Evolutionary conservation across 2,113 vertebrate genomes (phyloP), one percentile per base, ranked within the genome.

Genomic region (Arenaria interpres): DNA sequence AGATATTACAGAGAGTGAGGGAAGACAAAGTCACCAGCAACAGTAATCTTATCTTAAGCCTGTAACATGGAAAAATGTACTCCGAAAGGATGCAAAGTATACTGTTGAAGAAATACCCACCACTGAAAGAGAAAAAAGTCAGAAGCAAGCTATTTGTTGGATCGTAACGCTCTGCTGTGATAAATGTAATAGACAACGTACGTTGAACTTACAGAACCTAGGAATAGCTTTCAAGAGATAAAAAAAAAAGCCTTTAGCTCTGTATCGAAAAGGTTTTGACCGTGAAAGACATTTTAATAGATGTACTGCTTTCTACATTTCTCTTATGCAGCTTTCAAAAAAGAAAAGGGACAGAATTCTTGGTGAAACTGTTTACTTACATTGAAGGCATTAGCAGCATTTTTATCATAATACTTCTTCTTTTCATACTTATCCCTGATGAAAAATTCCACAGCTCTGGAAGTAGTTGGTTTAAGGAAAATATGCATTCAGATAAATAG

Each of bases 401-500:
- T 99, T 98, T 99, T 99, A 97, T 99, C 98, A 1, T 99, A 99
- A 96, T 99, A 99, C 96, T 99, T 99, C 98, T 99, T 99, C 98
- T 99, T 99, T 97, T 99, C 99, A 4, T 99, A 99, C 96, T 99
- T 99, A 98, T 99, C 99, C 97, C 99, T 98, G 98, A 99, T 99
- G 98, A 99, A 99, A 98, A 99, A 99, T 94, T 99, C 99, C 98
- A 99, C 99, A 64, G 99, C 98, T 99, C 99, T 99, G 98, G 85
- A 97, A 97, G 98, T 53, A 97, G 37, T 59, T 51, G 75, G 57
- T 97, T 99, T 98, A 99, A 99, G 99, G 98, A 98, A 98, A 98
- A 97, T 7, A 68, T 0, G 6, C 37, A 78, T 66, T 89, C 51
- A 69, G 25, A 84, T 43, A 79, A 77, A 85, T 2, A 88, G 41